A percentile compares a stretch with the other conserved stretches of the same genome.
These are phyloP conservation scores for Choloepus didactylus DNA, from an alignment of 2,797 vertebrate genomes.

Conservation along the genomic window DNA sequence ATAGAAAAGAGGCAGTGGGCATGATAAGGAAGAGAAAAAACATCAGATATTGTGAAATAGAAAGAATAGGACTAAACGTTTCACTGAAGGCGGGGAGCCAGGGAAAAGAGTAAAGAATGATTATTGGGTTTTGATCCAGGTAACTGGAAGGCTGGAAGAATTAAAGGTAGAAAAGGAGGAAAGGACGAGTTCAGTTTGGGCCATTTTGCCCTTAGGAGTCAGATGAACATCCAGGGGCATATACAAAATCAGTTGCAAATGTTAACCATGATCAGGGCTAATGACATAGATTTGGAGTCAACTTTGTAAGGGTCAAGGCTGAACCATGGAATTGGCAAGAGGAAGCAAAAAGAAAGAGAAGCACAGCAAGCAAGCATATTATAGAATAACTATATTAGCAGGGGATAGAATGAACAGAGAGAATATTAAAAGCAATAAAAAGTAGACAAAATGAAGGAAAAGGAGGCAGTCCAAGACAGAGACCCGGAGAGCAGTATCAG, in stretches of 20 bases:
- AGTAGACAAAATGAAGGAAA: neutral
- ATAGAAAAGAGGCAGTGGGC: neutral
- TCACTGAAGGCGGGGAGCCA: neutral
- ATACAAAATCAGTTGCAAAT: neutral
- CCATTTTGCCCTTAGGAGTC: neutral
- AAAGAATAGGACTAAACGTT: neutral
- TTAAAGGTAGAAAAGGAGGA: neutral
- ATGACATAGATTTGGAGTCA: neutral
- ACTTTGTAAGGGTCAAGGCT: neutral
- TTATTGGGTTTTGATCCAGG: neutral
- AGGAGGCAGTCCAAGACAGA: neutral
- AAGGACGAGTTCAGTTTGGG: neutral
- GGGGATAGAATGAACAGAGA: neutral
- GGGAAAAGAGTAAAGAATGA: neutral
- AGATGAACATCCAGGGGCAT: neutral
- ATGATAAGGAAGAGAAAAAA: neutral
- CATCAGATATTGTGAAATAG: neutral
- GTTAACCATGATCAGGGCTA: neutral
- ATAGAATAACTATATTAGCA: neutral
- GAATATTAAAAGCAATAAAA: neutral
- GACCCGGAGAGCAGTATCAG: neutral
- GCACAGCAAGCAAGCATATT: neutral
- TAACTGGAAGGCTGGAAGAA: neutral
- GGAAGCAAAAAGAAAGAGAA: neutral
- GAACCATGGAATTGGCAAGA: neutral